Percentiles rank a stretch among this genome's conserved stretches.
Evolutionary conservation across 2,888 invertebrate species (phyloP).

Genomic region (Drosophila greeni): DNA sequence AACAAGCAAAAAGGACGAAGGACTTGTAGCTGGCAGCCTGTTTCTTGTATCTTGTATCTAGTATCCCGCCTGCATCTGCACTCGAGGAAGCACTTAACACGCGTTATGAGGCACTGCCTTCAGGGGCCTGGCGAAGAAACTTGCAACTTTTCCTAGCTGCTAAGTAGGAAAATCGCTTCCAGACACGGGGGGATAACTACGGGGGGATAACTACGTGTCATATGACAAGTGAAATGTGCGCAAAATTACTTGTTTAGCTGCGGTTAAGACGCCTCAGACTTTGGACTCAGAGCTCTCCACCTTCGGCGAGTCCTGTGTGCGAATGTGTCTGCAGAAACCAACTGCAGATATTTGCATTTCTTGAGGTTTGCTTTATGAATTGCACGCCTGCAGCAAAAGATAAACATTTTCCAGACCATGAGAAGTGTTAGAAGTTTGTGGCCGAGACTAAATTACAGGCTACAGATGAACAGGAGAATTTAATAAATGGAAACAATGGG

Average conservation of each 20-base stretch:
- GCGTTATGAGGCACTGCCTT: slow-evolving; percentile 45
- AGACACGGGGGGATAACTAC: slow-evolving; percentile 55
- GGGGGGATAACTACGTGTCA: slow-evolving; percentile 58
- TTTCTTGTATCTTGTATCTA: slow-evolving; percentile 47
- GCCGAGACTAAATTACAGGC: slow-evolving; percentile 20
- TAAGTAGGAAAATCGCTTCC: slow-evolving; percentile 69
- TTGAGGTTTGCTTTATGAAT: slow-evolving; percentile 57
- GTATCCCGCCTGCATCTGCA: slow-evolving; percentile 41
- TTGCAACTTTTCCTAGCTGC: slow-evolving; percentile 62
- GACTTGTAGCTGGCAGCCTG: slow-evolving; percentile 43
- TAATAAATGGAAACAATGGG: slow-evolving; percentile 29
- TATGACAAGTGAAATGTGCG: slow-evolving; percentile 72
- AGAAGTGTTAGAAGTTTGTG: slow-evolving; percentile 15
- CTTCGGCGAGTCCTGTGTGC: background rate
- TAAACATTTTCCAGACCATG: slow-evolving; percentile 52
- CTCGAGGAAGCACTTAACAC: slow-evolving; percentile 56
- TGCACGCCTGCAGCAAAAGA: slow-evolving; percentile 45
- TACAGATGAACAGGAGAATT: slow-evolving; percentile 31
- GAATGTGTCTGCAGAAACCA: slow-evolving; percentile 22
- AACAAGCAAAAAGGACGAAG: slow-evolving; percentile 42
- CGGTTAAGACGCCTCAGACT: slow-evolving; percentile 54
- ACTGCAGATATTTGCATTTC: slow-evolving; percentile 44
- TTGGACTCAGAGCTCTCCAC: background rate
- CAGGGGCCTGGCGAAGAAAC: slow-evolving; percentile 41
- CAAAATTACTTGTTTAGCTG: slow-evolving; percentile 73